phyloP scores from a whole-genome alignment of 1,140 invertebrate species.

The Drosophila funebris region DNA sequence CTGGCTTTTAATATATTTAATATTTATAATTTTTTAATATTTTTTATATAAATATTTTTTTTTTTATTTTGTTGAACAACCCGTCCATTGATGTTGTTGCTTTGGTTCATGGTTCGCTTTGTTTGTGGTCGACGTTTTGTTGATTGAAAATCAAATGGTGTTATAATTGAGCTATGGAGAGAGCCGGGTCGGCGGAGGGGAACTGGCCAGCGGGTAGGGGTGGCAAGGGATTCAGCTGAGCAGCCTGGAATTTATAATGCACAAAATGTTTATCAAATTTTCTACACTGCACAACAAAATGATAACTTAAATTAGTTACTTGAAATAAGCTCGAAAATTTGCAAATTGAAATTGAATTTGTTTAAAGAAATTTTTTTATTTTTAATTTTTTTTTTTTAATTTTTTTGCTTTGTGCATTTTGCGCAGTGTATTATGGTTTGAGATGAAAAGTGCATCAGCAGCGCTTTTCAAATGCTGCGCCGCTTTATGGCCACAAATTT shows the following conservation, averaged over 20 bases:
- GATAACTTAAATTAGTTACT: not conserved
- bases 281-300: conserved; percentile 1
- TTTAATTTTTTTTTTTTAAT: too few relatives aligned
- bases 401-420: conserved; percentile 28
- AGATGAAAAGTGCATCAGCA: conserved; percentile 33
- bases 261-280: conserved; percentile 23
- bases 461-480: conserved; percentile 48
- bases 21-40: not conserved
- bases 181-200: not conserved
- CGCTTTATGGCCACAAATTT: conserved; percentile 77
- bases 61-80: not conserved
- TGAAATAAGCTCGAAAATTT: not conserved
- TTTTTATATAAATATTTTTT: conserved; percentile 1
- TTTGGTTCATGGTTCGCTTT: conserved; percentile 19
- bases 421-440: conserved; percentile 13
- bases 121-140: conserved; percentile 7
- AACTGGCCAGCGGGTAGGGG: too few relatives aligned
- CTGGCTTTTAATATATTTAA: conserved; percentile 4
- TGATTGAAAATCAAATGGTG: conserved; percentile 51
- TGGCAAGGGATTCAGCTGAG: not conserved
- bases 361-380: too few relatives aligned
- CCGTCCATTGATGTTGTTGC: not conserved
- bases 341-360: conserved; percentile 4
- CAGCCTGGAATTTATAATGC: conserved; percentile 10
- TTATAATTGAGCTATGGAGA: conserved; percentile 38